A percentile compares a stretch with the other conserved stretches of the same genome.
Conservation (phyloP, 1,140 invertebrate species). For the Batillaria attramentaria region DNA sequence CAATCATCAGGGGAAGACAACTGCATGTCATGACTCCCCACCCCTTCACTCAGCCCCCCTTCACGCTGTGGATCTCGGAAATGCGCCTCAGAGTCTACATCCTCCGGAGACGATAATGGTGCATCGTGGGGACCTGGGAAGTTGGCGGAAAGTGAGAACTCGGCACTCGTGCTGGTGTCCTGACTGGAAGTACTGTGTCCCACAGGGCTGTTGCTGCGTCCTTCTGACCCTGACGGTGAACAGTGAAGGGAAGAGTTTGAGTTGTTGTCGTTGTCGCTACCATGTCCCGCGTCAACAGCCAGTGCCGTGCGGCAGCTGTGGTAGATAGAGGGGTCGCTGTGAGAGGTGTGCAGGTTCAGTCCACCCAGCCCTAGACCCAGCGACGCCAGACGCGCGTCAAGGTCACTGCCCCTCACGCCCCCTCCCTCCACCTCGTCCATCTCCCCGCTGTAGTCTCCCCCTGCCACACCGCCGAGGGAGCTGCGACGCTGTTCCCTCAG, state of each 20-base stretch:
- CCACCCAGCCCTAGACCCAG: slow-evolving; percentile 38
- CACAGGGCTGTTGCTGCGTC: slow-evolving; percentile 49
- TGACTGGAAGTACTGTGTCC: slow-evolving; percentile 55
- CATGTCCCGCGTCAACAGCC: background rate
- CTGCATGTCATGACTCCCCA: background rate
- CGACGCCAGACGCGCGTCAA: slow-evolving; percentile 24
- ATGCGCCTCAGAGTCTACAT: slow-evolving; percentile 17
- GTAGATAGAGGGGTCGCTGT: slow-evolving; percentile 63
- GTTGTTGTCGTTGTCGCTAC: slow-evolving; percentile 39
- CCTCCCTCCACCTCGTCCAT: slow-evolving; percentile 4
- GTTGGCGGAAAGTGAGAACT: slow-evolving; percentile 54
- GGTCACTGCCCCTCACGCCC: slow-evolving; percentile 22
- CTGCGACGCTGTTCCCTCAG: slow-evolving; percentile 25
- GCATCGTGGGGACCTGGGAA: slow-evolving; percentile 48
- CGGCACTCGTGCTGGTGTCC: slow-evolving; percentile 61
- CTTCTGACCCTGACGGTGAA: slow-evolving; percentile 45
- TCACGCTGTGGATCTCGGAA: background rate
- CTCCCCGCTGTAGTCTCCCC: slow-evolving; percentile 24
- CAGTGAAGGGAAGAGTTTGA: slow-evolving; percentile 41
- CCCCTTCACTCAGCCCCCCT: background rate
- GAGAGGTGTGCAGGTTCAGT: slow-evolving; percentile 53
- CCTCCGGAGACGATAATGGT: slow-evolving; percentile 44
- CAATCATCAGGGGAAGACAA: background rate
- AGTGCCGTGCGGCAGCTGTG: slow-evolving; percentile 46
- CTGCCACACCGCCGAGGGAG: slow-evolving; percentile 27